A percentile compares a stretch with the other conserved stretches of the same genome.
Evolutionary conservation across 2,888 invertebrate species (phyloP).

Genomic region (Listrodromus nycthemerus): DNA sequence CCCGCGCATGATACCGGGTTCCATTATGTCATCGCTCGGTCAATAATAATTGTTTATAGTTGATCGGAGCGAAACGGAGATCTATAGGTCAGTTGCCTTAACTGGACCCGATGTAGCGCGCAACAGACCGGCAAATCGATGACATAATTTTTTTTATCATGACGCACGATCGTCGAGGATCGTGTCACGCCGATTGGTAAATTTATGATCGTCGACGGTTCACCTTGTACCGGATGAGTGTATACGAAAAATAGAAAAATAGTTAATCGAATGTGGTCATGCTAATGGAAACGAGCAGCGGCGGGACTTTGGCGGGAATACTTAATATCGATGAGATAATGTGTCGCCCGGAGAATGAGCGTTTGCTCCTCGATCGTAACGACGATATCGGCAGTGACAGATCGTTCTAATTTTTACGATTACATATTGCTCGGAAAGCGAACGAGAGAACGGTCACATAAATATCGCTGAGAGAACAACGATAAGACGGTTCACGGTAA

Average conservation of each 20-base stretch:
- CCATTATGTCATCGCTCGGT: slow-evolving; percentile 49
- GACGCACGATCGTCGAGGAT: slow-evolving; percentile 44
- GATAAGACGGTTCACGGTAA: slow-evolving; percentile 13
- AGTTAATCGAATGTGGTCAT: background rate
- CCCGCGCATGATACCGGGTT: background rate
- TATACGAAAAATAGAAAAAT: slow-evolving; percentile 25
- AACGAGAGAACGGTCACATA: slow-evolving; percentile 1
- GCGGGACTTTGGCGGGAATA: background rate
- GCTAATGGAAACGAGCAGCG: background rate
- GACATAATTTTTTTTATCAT: slow-evolving; percentile 34
- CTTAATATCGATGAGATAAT: background rate
- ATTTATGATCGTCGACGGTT: slow-evolving; percentile 58
- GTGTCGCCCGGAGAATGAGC: background rate
- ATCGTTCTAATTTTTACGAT: background rate
- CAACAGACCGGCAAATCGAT: slow-evolving; percentile 14
- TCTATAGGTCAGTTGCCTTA: slow-evolving; percentile 45
- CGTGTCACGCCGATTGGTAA: slow-evolving; percentile 43
- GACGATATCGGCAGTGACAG: background rate
- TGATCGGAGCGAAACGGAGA: background rate
- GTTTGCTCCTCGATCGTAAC: background rate
- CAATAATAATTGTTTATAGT: slow-evolving; percentile 17
- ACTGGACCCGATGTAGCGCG: slow-evolving; percentile 45
- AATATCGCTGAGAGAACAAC: background rate
- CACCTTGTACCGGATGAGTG: slow-evolving; percentile 60
- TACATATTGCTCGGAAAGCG: background rate